A percentile compares a stretch with the other conserved stretches of the same genome.
These are phyloP conservation scores for Pachyseris speciosa DNA, from an alignment of 64 coral and sea anemone species.

Conservation along the genomic window DNA sequence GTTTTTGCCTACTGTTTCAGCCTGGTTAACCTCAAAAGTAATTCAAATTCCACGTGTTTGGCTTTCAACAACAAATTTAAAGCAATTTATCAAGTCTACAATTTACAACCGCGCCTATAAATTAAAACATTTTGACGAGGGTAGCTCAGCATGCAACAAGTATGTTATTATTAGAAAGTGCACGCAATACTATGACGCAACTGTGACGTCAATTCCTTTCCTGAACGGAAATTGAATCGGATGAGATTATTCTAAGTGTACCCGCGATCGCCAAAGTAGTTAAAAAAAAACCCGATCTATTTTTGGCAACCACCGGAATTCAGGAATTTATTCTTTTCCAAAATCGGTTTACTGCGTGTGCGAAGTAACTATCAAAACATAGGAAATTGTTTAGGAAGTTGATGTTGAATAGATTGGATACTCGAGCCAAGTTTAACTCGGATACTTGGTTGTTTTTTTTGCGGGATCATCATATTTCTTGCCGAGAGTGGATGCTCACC, in stretches of 20 bases:
- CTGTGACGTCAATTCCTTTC: constrained; percentile 1
- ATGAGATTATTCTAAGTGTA: not conserved
- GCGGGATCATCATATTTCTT: too few species aligned
- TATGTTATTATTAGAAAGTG: not conserved
- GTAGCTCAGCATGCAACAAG: not conserved
- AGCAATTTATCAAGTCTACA: not conserved
- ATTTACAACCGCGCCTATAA: not conserved
- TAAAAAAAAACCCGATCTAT: not conserved
- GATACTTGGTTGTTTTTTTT: too few species aligned
- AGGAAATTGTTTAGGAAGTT: constrained; percentile 21
- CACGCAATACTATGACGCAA: not conserved
- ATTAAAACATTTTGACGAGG: not conserved
- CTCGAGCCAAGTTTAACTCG: too few species aligned
- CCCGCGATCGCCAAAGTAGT: not conserved
- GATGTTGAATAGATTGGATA: too few species aligned
- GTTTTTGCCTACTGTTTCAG: not conserved
- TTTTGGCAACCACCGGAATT: not conserved
- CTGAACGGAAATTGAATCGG: constrained; percentile 37
- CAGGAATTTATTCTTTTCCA: not conserved
- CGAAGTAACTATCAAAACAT: not conserved
- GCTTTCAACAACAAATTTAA: not conserved
- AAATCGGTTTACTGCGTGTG: not conserved
- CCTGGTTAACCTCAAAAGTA: not conserved
- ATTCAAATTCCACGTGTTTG: not conserved
- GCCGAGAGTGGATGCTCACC: too few species aligned